A percentile compares a stretch with the other conserved stretches of the same genome.
Conservation (phyloP, 2,113 vertebrate species). For the Turnix velox region DNA sequence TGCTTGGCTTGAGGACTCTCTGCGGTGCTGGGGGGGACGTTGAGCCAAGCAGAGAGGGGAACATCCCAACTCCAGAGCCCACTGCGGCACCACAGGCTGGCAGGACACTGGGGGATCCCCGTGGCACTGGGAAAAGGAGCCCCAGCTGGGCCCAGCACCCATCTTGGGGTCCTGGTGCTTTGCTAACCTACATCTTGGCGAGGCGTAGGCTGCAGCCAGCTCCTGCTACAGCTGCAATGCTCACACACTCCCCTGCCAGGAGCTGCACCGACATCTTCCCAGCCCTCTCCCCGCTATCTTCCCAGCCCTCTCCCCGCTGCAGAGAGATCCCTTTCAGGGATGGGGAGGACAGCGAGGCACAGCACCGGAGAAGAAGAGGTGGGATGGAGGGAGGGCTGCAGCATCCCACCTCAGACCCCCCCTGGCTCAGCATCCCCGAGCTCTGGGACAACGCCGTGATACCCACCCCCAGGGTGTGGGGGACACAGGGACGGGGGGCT, state of each 20-base stretch:
- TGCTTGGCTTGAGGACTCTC: neutral
- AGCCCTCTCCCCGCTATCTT: too few relatives aligned
- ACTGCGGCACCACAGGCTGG: neutral
- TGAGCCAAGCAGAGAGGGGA: neutral
- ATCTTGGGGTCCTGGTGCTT: neutral
- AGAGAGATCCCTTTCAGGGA: neutral
- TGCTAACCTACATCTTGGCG: constrained; percentile 49
- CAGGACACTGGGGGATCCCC: neutral
- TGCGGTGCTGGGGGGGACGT: neutral
- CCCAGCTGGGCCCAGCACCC: neutral
- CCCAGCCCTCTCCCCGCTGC: neutral
- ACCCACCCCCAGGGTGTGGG: neutral
- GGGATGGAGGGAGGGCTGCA: neutral
- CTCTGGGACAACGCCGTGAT: neutral
- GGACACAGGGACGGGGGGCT: neutral
- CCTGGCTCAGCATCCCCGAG: neutral
- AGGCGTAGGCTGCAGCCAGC: constrained; percentile 11
- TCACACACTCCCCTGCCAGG: neutral
- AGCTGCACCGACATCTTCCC: neutral
- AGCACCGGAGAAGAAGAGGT: neutral
- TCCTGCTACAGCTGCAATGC: neutral
- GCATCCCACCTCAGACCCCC: neutral
- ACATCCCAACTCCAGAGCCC: neutral
- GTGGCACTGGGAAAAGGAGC: neutral
- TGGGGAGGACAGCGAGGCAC: neutral